Conservation (phyloP, 2,113 vertebrate genomes). For the Embiotoca jacksoni region DNA sequence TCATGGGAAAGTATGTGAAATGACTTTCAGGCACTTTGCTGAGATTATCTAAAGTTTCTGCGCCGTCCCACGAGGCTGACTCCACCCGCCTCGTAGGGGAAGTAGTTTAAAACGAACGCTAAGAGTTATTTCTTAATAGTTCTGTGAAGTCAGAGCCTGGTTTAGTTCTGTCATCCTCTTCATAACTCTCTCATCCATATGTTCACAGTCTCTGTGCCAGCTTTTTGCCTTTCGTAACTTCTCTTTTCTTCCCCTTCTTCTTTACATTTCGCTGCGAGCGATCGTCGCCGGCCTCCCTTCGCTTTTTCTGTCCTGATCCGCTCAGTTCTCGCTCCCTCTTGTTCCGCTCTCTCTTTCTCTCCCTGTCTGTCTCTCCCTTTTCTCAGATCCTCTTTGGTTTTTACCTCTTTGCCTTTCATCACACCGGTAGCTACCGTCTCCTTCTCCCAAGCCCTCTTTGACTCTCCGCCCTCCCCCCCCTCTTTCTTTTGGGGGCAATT, state of each 20-base stretch:
- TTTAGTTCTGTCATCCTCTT: slow-evolving; percentile 30
- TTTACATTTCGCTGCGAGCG: slow-evolving; percentile 32
- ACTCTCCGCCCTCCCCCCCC: not conserved
- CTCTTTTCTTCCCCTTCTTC: slow-evolving; percentile 28
- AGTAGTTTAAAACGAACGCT: slow-evolving; percentile 41
- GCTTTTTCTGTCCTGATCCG: slow-evolving; percentile 30
- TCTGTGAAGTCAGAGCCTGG: slow-evolving; percentile 17
- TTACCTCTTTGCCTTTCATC: slow-evolving; percentile 50
- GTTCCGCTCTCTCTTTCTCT: not conserved
- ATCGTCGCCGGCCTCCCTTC: not conserved
- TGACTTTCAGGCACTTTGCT: slow-evolving; percentile 36
- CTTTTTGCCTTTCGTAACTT: slow-evolving; percentile 23
- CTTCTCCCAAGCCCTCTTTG: slow-evolving; percentile 25
- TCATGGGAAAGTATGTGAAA: slow-evolving; percentile 6
- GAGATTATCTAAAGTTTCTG: slow-evolving; percentile 25
- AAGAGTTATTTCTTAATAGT: slow-evolving; percentile 18
- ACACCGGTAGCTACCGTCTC: slow-evolving; percentile 14
- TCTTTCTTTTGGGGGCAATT: not conserved
- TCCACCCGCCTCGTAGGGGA: slow-evolving; percentile 21
- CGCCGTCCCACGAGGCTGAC: slow-evolving; percentile 28
- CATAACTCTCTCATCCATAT: slow-evolving; percentile 29
- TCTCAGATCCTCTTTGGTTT: slow-evolving; percentile 38
- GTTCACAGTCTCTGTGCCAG: slow-evolving; percentile 13
- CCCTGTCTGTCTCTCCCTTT: not conserved
- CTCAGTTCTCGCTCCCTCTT: slow-evolving; percentile 13